phyloP scores from a whole-genome alignment of 2,113 vertebrate genomes.

The Grammomys dolichurus region DNA sequence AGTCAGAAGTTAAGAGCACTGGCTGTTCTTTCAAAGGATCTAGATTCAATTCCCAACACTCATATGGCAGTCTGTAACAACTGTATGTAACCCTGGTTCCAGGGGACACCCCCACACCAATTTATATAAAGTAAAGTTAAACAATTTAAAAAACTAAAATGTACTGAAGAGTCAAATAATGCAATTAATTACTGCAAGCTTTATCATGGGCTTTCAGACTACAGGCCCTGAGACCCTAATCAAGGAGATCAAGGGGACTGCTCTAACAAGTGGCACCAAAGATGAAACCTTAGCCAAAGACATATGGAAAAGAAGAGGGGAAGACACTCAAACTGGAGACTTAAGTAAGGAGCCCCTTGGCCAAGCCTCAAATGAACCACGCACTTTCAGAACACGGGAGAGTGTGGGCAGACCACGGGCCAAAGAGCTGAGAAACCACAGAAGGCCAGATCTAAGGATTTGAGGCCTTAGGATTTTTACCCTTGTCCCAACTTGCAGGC shows the following conservation, averaged over 20 bases:
- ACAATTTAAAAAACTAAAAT: background rate
- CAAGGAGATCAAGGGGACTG: background rate
- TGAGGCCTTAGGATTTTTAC: background rate
- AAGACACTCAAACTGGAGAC: background rate
- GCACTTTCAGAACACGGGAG: too few relatives aligned
- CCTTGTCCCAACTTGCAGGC: background rate
- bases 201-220: background rate
- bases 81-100: too few relatives aligned
- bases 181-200: background rate
- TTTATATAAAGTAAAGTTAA: too few relatives aligned
- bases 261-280: background rate
- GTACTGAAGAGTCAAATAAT: background rate
- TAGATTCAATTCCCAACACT: too few relatives aligned
- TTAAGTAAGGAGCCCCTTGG: background rate
- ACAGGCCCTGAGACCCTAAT: background rate
- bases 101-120: too few relatives aligned
- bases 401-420: rapidly evolving
- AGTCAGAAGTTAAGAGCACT: too few relatives aligned
- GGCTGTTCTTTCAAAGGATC: too few relatives aligned
- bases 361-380: background rate
- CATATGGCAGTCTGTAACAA: too few relatives aligned
- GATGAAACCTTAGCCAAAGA: background rate
- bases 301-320: background rate
- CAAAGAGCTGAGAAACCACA: background rate
- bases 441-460: background rate